Evolutionary conservation across 2,797 vertebrate species (phyloP), one percentile per base, ranked within the genome.

Genomic region (Alexandromys oeconomus): DNA sequence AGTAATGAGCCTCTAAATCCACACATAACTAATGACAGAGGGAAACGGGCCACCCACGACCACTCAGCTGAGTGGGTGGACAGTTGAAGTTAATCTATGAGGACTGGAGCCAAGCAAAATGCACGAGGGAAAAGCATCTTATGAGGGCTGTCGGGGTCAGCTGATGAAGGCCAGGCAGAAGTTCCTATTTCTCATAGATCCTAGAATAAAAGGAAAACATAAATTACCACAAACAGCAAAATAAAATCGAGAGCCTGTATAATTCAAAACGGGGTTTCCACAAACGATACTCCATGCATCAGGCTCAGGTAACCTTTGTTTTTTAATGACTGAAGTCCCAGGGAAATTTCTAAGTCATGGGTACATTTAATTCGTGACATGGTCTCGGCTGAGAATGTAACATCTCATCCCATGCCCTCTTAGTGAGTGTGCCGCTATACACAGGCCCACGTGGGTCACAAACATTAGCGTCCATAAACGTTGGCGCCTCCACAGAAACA

Each of bases 151-250:
- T 93, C 51, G 87, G 97, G 94, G 95, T 95, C 85, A 43, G 92
- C 79, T 97, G 69, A 91, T 14, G 34, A 97, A 97, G 65, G 48
- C 48, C 63, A 92, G 93, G 95, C 87, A 84, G 87, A 97, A 96
- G 89, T n/a, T 51, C 93, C 11, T 93, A 67, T 94, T 97, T 97
- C 88, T 97, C 76, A 97, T 63, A 85, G 43, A 94, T 8, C 86
- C 98, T 98, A 92, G 94, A 81, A 98, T 96, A 97, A 65, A 78
- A 92, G 96, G 77, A 97, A 98, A 97, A 96, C 74, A 95, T 96
- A 97, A 97, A 97, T 97, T 94, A 98, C 51, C 93, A 69, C 93
- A 81, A 94, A 48, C 73, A 97, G 87, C 59, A 93, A 98, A 96
- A 46, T 29, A 96, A 93, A 92, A 98, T 93, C 92, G 54, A 96